Evolutionary conservation across 2,797 vertebrate genomes (phyloP).

Genomic region (Phataginus tetradactyla): DNA sequence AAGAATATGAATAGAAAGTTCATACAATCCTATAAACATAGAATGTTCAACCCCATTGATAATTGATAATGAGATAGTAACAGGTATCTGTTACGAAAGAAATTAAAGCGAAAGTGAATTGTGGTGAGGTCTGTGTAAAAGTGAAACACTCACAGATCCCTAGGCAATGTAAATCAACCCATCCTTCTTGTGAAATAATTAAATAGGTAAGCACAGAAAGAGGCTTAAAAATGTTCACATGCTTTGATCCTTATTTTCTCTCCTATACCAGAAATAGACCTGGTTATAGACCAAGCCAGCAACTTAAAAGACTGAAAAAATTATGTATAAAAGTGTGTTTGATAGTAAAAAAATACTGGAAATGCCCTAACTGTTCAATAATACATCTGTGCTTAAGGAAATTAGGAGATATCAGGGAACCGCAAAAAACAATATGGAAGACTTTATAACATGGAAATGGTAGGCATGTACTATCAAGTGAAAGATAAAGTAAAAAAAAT

Average conservation of each 20-base stretch:
- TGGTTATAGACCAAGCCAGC: not conserved
- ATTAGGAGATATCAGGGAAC: not conserved
- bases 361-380: not conserved
- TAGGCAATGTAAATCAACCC: not conserved
- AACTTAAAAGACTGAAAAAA: not conserved
- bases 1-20: not conserved
- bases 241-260: conserved; percentile 6
- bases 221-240: not conserved
- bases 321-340: not conserved
- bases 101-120: not conserved
- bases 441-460: not conserved
- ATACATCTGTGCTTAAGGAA: not conserved
- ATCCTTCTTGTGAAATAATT: not conserved
- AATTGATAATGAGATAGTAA: not conserved
- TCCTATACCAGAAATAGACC: not conserved
- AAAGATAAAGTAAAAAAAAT: not conserved
- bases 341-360: conserved; percentile 2
- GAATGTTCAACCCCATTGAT: not conserved
- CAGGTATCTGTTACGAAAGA: not conserved
- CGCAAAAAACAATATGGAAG: not conserved
- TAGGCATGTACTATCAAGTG: not conserved
- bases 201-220: not conserved
- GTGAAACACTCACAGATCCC: not conserved
- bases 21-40: not conserved
- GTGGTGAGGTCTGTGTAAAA: not conserved